Evolutionary conservation across 2,888 invertebrate genomes (phyloP).

Genomic region (Polyommatus icarus): DNA sequence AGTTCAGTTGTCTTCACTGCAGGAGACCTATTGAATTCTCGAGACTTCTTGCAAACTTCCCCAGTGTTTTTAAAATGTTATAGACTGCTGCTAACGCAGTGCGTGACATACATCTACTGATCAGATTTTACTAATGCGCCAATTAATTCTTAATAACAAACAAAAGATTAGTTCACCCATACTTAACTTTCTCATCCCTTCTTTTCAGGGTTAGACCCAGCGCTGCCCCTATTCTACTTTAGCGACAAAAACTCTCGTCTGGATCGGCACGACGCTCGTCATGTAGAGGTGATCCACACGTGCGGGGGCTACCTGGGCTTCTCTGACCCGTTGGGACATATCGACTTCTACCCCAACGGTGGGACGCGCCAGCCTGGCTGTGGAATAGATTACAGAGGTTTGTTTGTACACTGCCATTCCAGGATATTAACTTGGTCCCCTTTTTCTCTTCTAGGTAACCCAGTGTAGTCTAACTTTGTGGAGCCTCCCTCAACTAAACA

Average conservation of each 20-base stretch:
- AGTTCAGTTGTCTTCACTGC: no score
- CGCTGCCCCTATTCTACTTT: conserved; percentile 77
- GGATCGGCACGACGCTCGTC: conserved; percentile 80
- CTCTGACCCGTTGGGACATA: conserved; percentile 78
- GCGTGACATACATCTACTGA: no score
- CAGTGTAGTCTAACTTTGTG: no score
- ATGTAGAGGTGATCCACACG: conserved; percentile 83
- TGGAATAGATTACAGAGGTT: conserved; percentile 51
- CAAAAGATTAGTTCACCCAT: no score
- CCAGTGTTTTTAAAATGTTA: no score
- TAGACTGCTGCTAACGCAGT: no score
- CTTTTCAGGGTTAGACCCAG: conserved; percentile 79
- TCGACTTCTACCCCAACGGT: conserved; percentile 84
- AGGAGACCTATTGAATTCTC: no score
- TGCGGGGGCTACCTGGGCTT: conserved; percentile 83
- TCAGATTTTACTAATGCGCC: no score
- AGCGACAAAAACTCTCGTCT: conserved; percentile 77
- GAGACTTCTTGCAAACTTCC: no score
- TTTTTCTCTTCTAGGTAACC: no score
- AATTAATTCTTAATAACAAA: neutral
- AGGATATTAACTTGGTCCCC: no score
- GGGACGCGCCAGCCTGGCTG: conserved; percentile 81
- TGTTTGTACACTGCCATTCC: neutral
- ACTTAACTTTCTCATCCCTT: neutral
- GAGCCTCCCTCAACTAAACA: no score